Base-by-base conservation (phyloP, 2,888 invertebrate genomes). In the Napeogenes sylphis region DNA sequence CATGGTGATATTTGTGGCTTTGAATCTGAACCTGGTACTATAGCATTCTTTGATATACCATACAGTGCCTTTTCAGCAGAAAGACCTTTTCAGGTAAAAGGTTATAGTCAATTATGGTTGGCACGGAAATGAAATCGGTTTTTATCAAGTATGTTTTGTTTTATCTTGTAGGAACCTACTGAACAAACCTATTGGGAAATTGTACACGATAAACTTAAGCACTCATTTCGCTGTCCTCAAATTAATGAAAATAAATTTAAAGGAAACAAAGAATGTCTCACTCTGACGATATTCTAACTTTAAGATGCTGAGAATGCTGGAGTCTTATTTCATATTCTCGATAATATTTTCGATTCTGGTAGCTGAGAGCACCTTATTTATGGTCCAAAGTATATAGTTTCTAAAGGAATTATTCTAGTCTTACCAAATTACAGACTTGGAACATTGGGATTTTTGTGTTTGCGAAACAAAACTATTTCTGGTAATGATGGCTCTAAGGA, bases 401-500 rank as follows among this genome's bases (percentile, higher is more conserved):
- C 76, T 2, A 72, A 80, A 64, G 80, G 76, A 35, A 66, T 86
- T 5, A 82, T 85, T 57, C 64, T 87, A 21, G 82, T 88, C 47
- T 66, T 87, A 63, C 87, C 87, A 5, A 88, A 88, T 72, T 88
- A 86, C 69, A 80, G 88, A 73, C 71, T 87, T 4, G 87, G 90
- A 10, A 74, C 84, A 12, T 75, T 89, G 21, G 91, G 91, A 54
- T 91, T 90, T 68, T 65, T 90, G 55, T 87, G 86, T 67, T 65
- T 83, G 56, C 76, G 74, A 62, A 84, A 85, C 54, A 75, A 74
- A 45, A 77, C 76, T 0, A 84, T 80, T 10, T 84, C 81, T n/a
- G 89, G 89, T 10, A 90, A 90, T 61, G 85, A 85, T 3, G 90
- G 78, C 2, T 71, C 89, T 47, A 89, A 86, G 73, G 89, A 89